Evolutionary conservation across 2,888 invertebrate species (phyloP), one percentile per base, ranked within the genome.

Genomic region (Eurytoma adleriae): DNA sequence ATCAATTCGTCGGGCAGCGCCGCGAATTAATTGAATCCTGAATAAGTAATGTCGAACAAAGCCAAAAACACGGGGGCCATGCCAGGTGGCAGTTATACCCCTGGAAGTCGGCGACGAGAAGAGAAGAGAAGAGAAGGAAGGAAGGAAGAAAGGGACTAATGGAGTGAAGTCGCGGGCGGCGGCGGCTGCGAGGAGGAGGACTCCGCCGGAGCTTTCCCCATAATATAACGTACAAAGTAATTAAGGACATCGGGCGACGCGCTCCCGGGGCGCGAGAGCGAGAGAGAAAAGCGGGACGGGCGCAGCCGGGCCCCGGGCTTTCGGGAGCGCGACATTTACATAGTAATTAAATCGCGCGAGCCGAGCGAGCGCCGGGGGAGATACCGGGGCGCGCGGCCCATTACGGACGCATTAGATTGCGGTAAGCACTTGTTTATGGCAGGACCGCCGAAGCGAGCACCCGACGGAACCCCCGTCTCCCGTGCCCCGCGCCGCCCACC

Each of bases 321-420:
- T 89, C 89, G 90, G 89, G 88, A 89, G 89, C 86, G 90, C 90
- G 90, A 90, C 90, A 90, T 90, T 90, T 90, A 90, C 90, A 90
- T 90, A 90, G 90, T 90, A 90, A 90, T 90, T 90, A 90, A 90
- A 90, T 90, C 90, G 90, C 89, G 88, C 87, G 62, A 18, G 87
- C 59, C 30, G 13, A 27, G 89, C 88, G 87, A 87, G 88, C 88
- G 85, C 85, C 20, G 88, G 88, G 89, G 88, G 88, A 90, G 89
- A 89, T 89, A 89, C 89, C 85, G 87, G 87, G 86, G 89, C 88
- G 89, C 87, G 89, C 88, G 88, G 89, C 88, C 90, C 90, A 90
- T 90, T 90, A 90, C 90, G 89, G 90, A 89, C 89, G 90, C 90
- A 90, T 90, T 90, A 90, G 90, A 90, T 90, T 90, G 90, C 90